phyloP scores from a whole-genome alignment of 1,140 invertebrate genomes.

The Araneus ventricosus region DNA sequence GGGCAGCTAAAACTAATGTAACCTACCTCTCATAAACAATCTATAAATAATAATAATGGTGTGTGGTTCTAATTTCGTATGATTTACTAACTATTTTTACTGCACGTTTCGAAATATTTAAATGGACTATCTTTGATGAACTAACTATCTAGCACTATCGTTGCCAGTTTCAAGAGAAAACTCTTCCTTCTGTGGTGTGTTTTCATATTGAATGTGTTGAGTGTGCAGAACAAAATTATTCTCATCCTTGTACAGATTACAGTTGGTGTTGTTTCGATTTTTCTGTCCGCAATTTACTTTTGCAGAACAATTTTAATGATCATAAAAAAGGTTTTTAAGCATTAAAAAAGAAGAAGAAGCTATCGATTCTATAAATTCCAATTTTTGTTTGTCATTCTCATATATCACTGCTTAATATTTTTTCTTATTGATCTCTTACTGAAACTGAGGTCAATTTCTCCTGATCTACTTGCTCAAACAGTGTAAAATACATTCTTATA shows the following conservation, averaged over 20 bases:
- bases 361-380: slow-evolving; percentile 11
- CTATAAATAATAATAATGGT: slow-evolving; percentile 75
- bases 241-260: slow-evolving; percentile 68
- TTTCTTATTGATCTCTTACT: slow-evolving; percentile 20
- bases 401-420: not conserved
- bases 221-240: slow-evolving; percentile 71
- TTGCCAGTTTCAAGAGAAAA: slow-evolving; percentile 61
- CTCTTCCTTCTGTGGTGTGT: slow-evolving; percentile 68
- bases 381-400: not conserved
- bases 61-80: slow-evolving; percentile 73
- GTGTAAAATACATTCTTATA: slow-evolving; percentile 59
- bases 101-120: slow-evolving; percentile 75
- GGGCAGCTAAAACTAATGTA: slow-evolving; percentile 75
- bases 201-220: slow-evolving; percentile 67
- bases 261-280: slow-evolving; percentile 66
- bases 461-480: slow-evolving; percentile 63
- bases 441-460: slow-evolving; percentile 29
- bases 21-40: slow-evolving; percentile 74
- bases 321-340: not conserved
- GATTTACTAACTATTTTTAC: slow-evolving; percentile 74
- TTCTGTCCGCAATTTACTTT: slow-evolving; percentile 25
- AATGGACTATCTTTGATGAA: slow-evolving; percentile 74
- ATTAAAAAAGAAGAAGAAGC: not conserved
- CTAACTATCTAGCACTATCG: slow-evolving; percentile 69
- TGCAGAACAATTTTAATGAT: not conserved